Evolutionary conservation across 1,140 invertebrate genomes (phyloP), one percentile per base, ranked within the genome.

Genomic region (Ceratosolen fusciceps): DNA sequence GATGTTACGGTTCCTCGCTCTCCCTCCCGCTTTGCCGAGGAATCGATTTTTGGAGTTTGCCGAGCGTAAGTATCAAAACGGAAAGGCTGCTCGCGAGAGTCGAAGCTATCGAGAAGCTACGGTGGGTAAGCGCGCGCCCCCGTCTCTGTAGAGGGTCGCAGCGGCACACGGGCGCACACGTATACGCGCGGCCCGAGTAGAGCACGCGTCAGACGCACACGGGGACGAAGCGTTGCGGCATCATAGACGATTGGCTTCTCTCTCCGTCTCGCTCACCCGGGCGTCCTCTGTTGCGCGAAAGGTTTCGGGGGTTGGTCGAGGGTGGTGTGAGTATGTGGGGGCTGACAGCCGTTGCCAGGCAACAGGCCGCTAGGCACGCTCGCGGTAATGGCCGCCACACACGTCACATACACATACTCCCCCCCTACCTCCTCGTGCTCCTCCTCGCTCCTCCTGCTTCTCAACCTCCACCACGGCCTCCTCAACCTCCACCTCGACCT

Each of bases 271-370:
- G 24, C 34, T 26, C 67, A 26, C 39, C 26, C 67, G 9, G 16
- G 26, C 67, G 24, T 8, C 2, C 14, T 29, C 39, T 24, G n/a
- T 26, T 47, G 37, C 58, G 62, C 29, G 78, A 80, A 83, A 81
- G 82, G 82, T 83, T 83, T 84, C 83, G 84, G 88, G 86, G 87
- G 84, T 84, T 88, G 87, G 88, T 86, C 84, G 85, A 85, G 85
- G 85, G 87, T 89, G 88, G 88, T 88, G 86, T 88, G 88, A 88
- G 88, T 89, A 89, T 89, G 88, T 89, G 88, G 87, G 87, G 87
- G 85, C 80, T 87, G 87, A 79, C 88, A 88, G 86, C 84, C 87
- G 88, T 90, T 90, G 89, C 89, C 83, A 85, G 84, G 89, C 89
- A 89, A 90, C 89, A 83, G 83, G 84, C 82, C 84, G 84, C 85